Base-by-base conservation (phyloP, 1,140 invertebrate species). In the Drosophila littoralis region DNA sequence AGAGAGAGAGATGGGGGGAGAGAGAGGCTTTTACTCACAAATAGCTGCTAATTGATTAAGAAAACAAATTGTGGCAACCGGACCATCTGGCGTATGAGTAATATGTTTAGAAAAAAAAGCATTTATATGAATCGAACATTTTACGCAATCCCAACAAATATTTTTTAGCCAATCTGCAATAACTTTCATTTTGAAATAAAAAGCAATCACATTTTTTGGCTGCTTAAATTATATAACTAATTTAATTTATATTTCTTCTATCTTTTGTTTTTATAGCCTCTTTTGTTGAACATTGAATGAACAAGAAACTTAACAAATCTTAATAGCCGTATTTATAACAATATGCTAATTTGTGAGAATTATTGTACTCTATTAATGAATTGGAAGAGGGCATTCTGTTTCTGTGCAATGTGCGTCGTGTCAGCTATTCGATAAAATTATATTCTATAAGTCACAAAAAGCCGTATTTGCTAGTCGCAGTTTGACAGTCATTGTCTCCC, bases 31-130 rank as follows among this genome's bases (percentile, higher is more conserved):
- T 43, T 15, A 7, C 42, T 7, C 15, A 13, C 42, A 6, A n/a
- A 6, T 2, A 42, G 46, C 38, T 60, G 38, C 36, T 51, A 61
- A 69, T 69, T 22, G 6, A 32, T 12, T 35, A 6, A 33, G 36
- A 8, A 22, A 63, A 54, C 10, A 35, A 54, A 58, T 33, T 40
- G 10, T 45, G 6, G 3, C 42, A 32, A 52, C 3, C 33, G 42
- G 8, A 35, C 13, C 7, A 46, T 35, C n/a, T 7, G 54, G n/a
- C 54, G 46, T 60, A 40, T 58, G 40, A n/a, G 38, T 32, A 43
- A 58, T 58, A 22, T 4, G 36, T 10, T 51, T 36, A 7, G 36
- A 43, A 60, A 68, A 32, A 9, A 8, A 35, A 51, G 1, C 32
- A 12, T 17, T 28, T 66, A 32, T 10, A 33, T 17, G 13, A 17